These are phyloP conservation scores for Incurvaria masculella DNA, from an alignment of 2,888 invertebrate species.

Conservation along the genomic window DNA sequence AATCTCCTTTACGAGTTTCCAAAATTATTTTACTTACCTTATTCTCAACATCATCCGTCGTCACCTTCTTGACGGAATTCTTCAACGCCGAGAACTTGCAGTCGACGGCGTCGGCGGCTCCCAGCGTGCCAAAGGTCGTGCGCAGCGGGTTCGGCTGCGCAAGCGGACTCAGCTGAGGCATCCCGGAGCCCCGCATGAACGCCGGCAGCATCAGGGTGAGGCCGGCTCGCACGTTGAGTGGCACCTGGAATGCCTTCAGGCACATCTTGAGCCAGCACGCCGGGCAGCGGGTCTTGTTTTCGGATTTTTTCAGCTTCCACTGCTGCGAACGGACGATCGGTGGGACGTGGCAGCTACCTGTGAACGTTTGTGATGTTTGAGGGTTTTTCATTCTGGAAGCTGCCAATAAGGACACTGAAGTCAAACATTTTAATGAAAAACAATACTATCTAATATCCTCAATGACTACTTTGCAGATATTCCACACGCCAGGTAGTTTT, in stretches of 20 bases:
- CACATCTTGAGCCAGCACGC: constrained; percentile 89
- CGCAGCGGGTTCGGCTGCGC: constrained; percentile 36
- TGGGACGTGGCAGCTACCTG: constrained; percentile 69
- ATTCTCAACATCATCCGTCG: background rate
- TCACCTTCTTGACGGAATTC: background rate
- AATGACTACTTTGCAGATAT: no score
- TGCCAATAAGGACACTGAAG: constrained; percentile 7
- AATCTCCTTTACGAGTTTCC: no score
- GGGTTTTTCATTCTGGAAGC: constrained; percentile 14
- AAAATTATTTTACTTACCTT: background rate
- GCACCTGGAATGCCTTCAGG: constrained; percentile 74
- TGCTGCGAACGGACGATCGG: constrained; percentile 68
- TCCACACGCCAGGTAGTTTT: no score
- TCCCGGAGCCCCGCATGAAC: constrained; percentile 51
- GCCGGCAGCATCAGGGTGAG: constrained; percentile 68
- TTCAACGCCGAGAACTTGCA: background rate
- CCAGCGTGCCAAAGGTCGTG: constrained; percentile 16
- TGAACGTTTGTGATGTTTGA: constrained; percentile 15
- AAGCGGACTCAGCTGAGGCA: constrained; percentile 22
- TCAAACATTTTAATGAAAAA: constrained; percentile 3
- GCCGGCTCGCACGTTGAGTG: constrained; percentile 63
- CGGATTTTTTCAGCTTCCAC: constrained; percentile 64
- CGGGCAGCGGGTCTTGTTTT: constrained; percentile 73
- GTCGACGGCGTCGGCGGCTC: no score
- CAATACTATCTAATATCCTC: no score